Percentiles rank a stretch among this genome's conserved stretches.
Conservation (phyloP, 2,888 invertebrate species). For the Calameuta idolon region DNA sequence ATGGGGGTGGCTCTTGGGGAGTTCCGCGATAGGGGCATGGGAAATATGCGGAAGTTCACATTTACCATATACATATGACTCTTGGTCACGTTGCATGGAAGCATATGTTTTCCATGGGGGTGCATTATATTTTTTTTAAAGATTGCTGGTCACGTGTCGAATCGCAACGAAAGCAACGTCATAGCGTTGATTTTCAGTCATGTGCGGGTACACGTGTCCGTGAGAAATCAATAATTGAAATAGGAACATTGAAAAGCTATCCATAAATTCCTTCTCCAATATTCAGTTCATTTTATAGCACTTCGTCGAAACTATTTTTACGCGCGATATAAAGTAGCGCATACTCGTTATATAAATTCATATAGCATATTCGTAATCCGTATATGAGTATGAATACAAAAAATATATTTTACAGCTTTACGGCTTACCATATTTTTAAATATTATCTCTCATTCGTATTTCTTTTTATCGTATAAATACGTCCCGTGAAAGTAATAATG, state of each 20-base stretch:
- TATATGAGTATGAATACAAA: no score
- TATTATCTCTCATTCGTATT: not conserved
- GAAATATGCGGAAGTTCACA: slow-evolving; percentile 32
- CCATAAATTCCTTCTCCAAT: not conserved
- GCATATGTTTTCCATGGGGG: slow-evolving; percentile 39
- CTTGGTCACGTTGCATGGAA: slow-evolving; percentile 9
- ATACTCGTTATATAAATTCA: not conserved
- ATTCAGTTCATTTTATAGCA: not conserved
- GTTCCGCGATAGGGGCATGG: slow-evolving; percentile 33
- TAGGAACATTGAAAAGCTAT: not conserved
- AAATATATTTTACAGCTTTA: no score
- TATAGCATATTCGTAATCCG: no score
- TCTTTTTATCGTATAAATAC: not conserved
- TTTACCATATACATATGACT: slow-evolving; percentile 6
- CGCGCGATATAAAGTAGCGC: not conserved
- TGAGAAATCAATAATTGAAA: not conserved
- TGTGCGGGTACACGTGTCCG: not conserved
- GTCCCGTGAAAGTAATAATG: not conserved
- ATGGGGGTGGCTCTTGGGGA: slow-evolving; percentile 32
- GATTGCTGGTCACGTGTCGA: slow-evolving; percentile 15
- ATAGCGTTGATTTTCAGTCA: not conserved
- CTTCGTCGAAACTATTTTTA: not conserved
- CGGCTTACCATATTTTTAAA: not conserved
- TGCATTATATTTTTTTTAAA: slow-evolving; percentile 37
- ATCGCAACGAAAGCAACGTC: not conserved